phyloP scores from a whole-genome alignment of 2,113 vertebrate species.

The Phaethornis superciliosus region DNA sequence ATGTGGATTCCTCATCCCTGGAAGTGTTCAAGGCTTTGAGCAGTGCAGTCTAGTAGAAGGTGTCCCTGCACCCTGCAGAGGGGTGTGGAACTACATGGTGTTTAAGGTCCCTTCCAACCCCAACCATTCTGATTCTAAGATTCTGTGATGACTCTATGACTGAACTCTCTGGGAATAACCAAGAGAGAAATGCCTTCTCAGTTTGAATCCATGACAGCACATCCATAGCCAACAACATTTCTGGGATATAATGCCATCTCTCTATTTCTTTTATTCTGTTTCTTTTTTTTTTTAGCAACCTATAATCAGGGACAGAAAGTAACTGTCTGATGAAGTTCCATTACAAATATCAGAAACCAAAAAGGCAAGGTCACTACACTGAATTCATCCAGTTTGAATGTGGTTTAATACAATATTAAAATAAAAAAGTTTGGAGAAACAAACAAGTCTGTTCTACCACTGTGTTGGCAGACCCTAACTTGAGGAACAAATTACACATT shows the following conservation, averaged over 20 bases:
- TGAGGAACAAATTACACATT: background rate
- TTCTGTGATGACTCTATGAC: too few relatives aligned
- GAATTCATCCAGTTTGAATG: background rate
- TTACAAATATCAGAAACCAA: background rate
- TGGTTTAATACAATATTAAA: background rate
- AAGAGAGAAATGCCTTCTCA: background rate
- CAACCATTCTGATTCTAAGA: too few relatives aligned
- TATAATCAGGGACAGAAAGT: background rate
- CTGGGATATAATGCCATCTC: background rate
- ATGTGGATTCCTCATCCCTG: too few relatives aligned
- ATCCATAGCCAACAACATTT: background rate
- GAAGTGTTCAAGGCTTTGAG: too few relatives aligned
- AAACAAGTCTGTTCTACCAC: background rate
- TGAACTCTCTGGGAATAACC: background rate
- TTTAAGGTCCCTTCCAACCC: too few relatives aligned
- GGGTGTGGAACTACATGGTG: too few relatives aligned
- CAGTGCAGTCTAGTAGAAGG: too few relatives aligned
- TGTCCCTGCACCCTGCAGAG: too few relatives aligned
- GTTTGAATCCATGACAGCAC: background rate
- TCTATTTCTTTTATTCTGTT: background rate
- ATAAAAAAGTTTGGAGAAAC: background rate
- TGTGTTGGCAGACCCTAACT: background rate
- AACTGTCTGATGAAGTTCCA: background rate
- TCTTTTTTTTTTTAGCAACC: background rate
- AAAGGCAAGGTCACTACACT: background rate